Base-by-base conservation (phyloP, 2,888 invertebrate species). In the Pyralis farinalis region DNA sequence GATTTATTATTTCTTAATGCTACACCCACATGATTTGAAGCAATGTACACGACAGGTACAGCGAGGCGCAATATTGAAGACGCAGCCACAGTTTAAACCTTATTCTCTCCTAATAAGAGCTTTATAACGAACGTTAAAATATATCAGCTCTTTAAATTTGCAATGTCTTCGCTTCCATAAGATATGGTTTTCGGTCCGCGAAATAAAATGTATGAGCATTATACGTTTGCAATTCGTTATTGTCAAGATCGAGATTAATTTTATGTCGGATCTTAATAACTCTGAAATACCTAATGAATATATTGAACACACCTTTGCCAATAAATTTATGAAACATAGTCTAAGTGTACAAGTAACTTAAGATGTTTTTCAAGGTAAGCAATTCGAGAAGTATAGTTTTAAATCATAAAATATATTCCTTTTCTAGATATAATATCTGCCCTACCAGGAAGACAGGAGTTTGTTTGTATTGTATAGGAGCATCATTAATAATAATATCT, bases 1-100 rank as follows among this genome's bases (percentile, higher is more conserved):
- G 78, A 85, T 86, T 78, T 84, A 86, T 73, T 64, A 59, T 58
- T 74, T 75, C 74, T 83, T 85, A 85, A 85, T 83, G 69, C 63
- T 74, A 72, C 78, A 66, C 80, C 83, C 72, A 79, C 80, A 56
- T 67, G 48, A 59, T 67, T 63, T 58, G 52, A 55, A 68, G 46
- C 55, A 51, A 56, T 59, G 53, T 53, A 55, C 51, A 43, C 45
- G 58, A 63, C 63, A 64, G 61, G 63, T 63, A 62, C 46, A 47
- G 55, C 56, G 53, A 46, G 57, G 51, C 53, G 28, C 34, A 25
- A 40, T 40, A 1, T 40, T 44, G 43, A 40, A 38, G 32, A 37
- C 5, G 4, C 30, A n/a, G n/a, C 10, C 12, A 10, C 1, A n/a
- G n/a, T 7, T 11, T 11, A 5, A 1, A 37, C 41, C 30, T 22